Evolutionary conservation across 2,113 vertebrate species (phyloP).

Genomic region (Nematolebias whitei): DNA sequence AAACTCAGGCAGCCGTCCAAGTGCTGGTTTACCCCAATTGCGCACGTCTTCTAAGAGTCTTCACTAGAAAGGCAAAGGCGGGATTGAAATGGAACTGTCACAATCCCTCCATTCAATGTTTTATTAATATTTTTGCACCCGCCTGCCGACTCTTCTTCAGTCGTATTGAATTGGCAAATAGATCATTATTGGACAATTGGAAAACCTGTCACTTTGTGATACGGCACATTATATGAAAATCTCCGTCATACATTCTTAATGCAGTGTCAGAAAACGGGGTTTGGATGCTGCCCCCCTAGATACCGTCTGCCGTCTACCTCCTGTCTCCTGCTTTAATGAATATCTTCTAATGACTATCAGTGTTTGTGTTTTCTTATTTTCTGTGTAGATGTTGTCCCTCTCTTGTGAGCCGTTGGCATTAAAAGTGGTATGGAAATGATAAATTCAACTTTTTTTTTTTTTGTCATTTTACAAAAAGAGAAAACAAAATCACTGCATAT

Average conservation of each 20-base stretch:
- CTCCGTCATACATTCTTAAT: constrained; percentile 79
- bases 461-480: not conserved
- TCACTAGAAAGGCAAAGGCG: constrained; percentile 37
- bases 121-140: constrained; percentile 79
- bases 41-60: constrained; percentile 67
- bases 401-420: constrained; percentile 1
- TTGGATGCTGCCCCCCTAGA: constrained; percentile 42
- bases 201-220: constrained; percentile 77
- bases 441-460: constrained; percentile 2
- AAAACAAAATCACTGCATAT: not conserved
- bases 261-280: constrained; percentile 65
- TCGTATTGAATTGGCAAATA: constrained; percentile 80
- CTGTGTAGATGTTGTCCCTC: constrained; percentile 28
- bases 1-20: constrained; percentile 75
- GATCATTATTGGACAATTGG: constrained; percentile 83
- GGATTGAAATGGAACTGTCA: constrained; percentile 73
- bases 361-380: not conserved
- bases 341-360: constrained; percentile 28
- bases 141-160: constrained; percentile 69
- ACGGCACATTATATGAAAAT: constrained; percentile 81
- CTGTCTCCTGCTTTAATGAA: constrained; percentile 20
- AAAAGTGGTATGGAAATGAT: constrained; percentile 3
- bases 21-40: constrained; percentile 73
- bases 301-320: constrained; percentile 41
- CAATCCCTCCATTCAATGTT: constrained; percentile 70